Conservation (phyloP, 2,888 invertebrate species). For the Raillietiella orientalis region DNA sequence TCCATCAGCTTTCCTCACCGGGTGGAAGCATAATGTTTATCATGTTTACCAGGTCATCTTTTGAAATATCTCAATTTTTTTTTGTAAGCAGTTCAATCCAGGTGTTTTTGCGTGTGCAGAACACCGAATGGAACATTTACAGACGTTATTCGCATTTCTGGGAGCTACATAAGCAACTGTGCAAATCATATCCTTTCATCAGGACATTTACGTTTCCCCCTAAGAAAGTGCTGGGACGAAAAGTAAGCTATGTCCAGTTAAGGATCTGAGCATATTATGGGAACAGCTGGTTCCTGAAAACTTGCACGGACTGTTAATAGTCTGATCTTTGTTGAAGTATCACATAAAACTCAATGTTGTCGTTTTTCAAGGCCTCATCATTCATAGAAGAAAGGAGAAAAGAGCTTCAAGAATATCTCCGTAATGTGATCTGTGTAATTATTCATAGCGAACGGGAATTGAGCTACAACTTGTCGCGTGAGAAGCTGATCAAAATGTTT, state of each 20-base stretch:
- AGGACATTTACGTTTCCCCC: constrained; percentile 66
- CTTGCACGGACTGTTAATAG: neutral
- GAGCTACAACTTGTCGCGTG: constrained; percentile 34
- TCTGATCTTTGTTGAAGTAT: neutral
- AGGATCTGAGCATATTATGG: too few species aligned
- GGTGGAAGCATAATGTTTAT: constrained; percentile 34
- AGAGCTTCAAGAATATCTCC: constrained; percentile 52
- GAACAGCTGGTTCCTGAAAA: too few species aligned
- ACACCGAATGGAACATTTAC: constrained; percentile 86
- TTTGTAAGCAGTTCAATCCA: constrained; percentile 12
- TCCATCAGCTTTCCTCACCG: constrained; percentile 49
- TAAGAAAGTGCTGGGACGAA: constrained; percentile 72
- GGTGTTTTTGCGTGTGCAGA: constrained; percentile 44
- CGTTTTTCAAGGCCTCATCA: constrained; percentile 12
- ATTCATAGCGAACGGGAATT: constrained; percentile 34
- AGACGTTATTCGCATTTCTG: constrained; percentile 75
- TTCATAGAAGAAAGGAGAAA: constrained; percentile 59
- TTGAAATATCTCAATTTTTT: constrained; percentile 1
- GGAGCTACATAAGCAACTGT: constrained; percentile 44
- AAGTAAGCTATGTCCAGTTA: constrained; percentile 28
- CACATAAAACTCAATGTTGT: neutral
- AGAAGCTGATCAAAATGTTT: constrained; percentile 38
- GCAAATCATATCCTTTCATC: constrained; percentile 44
- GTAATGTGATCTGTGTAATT: constrained; percentile 32
- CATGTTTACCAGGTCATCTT: constrained; percentile 52